Percentiles rank a stretch among this genome's conserved stretches.
phyloP scores from a whole-genome alignment of 2,797 vertebrate genomes.

The Karalla daura region DNA sequence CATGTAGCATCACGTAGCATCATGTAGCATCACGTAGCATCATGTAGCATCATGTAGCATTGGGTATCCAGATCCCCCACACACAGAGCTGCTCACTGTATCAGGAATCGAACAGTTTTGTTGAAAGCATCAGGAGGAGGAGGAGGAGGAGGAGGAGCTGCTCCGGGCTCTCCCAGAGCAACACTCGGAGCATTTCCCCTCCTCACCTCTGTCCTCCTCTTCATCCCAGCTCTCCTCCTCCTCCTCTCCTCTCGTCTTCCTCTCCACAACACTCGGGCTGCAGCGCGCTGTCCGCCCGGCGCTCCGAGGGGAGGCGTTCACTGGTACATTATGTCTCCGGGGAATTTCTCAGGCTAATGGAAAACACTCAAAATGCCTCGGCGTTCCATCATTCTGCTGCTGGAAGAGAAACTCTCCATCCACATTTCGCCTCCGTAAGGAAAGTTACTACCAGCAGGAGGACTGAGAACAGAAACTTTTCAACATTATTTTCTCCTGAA shows the following conservation, averaged over 20 bases:
- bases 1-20: too few relatives aligned
- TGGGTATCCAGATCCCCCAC: too few relatives aligned
- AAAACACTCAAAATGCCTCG: slow-evolving; percentile 74
- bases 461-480: slow-evolving; percentile 26
- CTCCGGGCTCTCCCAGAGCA: too few relatives aligned
- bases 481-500: slow-evolving; percentile 17
- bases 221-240: slow-evolving; percentile 3
- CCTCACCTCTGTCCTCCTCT: not conserved
- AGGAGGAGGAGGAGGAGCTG: too few relatives aligned
- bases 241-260: slow-evolving; percentile 29
- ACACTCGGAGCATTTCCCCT: slow-evolving; percentile 16
- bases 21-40: too few relatives aligned
- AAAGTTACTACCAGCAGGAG: slow-evolving; percentile 50
- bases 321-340: slow-evolving; percentile 76
- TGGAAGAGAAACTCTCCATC: slow-evolving; percentile 53
- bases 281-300: slow-evolving; percentile 46
- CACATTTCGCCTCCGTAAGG: slow-evolving; percentile 59
- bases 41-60: too few relatives aligned
- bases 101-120: too few relatives aligned
- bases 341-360: slow-evolving; percentile 76
- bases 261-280: slow-evolving; percentile 58
- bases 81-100: too few relatives aligned
- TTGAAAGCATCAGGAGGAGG: too few relatives aligned
- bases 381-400: slow-evolving; percentile 65
- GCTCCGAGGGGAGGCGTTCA: slow-evolving; percentile 68